phyloP scores from a whole-genome alignment of 30 jellyfish, hydroid and myxozoan genomes.

The Morbakka virulenta region DNA sequence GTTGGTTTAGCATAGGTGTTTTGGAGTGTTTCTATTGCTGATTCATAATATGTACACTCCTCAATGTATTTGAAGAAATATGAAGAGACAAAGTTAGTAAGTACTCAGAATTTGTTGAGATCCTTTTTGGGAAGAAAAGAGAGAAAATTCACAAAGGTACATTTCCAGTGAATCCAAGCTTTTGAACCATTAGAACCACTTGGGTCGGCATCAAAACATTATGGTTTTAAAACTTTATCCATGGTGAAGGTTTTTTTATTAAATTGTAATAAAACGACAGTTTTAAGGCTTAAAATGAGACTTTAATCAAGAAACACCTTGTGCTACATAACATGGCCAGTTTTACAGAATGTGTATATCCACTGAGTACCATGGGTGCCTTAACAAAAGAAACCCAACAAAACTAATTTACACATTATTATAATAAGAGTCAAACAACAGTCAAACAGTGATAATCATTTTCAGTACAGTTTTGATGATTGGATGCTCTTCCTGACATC shows the following conservation, averaged over 20 bases:
- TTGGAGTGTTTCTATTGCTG: constrained; percentile 29
- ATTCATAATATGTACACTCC: constrained; percentile 25
- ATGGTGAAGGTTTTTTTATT: neutral
- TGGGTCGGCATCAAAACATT: constrained; percentile 13
- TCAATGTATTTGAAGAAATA: neutral
- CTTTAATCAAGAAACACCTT: no score
- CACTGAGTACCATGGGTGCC: no score
- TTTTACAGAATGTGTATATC: no score
- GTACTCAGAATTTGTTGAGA: neutral
- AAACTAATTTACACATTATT: no score
- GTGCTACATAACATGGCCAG: no score
- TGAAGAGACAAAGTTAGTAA: constrained; percentile 26
- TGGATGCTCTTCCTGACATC: no score
- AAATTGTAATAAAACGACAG: no score
- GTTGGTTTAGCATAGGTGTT: constrained; percentile 19
- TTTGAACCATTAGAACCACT: constrained; percentile 6
- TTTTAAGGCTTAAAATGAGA: no score
- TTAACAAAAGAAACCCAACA: no score
- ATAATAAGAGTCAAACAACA: no score
- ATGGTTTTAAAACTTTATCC: constrained; percentile 23
- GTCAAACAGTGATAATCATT: no score
- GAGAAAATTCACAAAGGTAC: constrained; percentile 16
- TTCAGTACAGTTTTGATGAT: no score
- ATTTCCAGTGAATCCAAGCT: constrained; percentile 40
- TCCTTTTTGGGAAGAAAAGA: neutral